Evolutionary conservation across 2,113 vertebrate genomes (phyloP).

Genomic region (Rana temporaria): DNA sequence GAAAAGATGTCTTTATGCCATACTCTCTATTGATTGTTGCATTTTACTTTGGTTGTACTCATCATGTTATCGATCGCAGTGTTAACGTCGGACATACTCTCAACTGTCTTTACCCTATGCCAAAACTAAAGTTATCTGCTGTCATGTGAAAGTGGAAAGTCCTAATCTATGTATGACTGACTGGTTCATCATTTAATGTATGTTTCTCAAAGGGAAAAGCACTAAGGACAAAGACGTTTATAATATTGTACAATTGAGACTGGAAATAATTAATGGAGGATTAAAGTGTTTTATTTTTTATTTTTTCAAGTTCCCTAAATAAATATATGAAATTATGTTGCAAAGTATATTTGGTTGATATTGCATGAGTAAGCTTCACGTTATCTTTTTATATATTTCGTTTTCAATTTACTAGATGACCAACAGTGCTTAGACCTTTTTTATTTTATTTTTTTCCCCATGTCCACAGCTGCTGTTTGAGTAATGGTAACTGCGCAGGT

Average conservation of each 20-base stretch:
- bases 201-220: conserved; percentile 22
- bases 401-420: too few species aligned
- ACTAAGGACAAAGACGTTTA: not conserved
- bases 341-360: too few species aligned
- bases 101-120: not conserved
- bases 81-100: conserved; percentile 69
- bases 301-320: not conserved
- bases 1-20: conserved; percentile 89
- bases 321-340: not conserved
- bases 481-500: too few species aligned
- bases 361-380: too few species aligned
- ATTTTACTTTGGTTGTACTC: conserved; percentile 93
- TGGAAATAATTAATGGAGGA: not conserved
- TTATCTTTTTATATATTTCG: too few species aligned
- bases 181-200: not conserved
- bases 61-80: conserved; percentile 90
- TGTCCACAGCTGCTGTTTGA: too few species aligned
- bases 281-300: conserved; percentile 2
- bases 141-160: not conserved
- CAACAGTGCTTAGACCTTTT: too few species aligned
- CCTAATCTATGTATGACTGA: too few species aligned
- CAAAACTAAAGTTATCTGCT: not conserved
- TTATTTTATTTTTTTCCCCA: too few species aligned
- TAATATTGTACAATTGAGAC: not conserved
- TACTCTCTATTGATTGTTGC: conserved; percentile 90